Base-by-base conservation (phyloP, 1,140 invertebrate genomes). In the Rhagoletis pomonella region DNA sequence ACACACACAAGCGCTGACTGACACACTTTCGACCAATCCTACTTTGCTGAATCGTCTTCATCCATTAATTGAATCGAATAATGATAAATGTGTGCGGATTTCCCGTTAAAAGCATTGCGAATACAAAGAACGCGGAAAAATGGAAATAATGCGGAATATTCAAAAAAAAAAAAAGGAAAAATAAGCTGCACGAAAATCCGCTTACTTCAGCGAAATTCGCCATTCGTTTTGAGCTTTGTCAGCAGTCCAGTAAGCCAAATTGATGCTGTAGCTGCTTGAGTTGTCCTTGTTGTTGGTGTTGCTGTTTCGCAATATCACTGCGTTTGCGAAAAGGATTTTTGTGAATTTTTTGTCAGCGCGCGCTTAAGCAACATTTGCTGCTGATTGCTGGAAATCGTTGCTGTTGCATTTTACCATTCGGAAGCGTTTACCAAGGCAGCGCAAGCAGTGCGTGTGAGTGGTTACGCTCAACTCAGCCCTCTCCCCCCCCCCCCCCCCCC, bases 11-110 rank as follows among this genome's bases (percentile, higher is more conserved):
- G 10, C 42, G 60, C 60, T 44, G 44, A 44, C 5, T 44, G 39
- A 55, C 9, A 55, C 9, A 47, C 42, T 73, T 44, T 73, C 67
- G 17, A 73, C 39, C 67, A 47, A 47, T 47, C 39, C 67, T 14
- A 47, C 42, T 67, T 1, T 39, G 64, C 64, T 64, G 64, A 0
- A 29, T 39, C 39, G 65, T 73, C 39, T 14, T 73, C 73, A 81
- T 19, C 73, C 73, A 81, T 81, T 81, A 81, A 81, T 81, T 81
- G 47, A 81, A 81, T 81, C 73, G 73, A 81, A 81, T 81, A 81
- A 81, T 81, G 73, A 81, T 81, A 81, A 81, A 81, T 81, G 73
- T 81, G 73, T 58, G 50, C 73, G 73, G 47, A 58, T 81, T 81
- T 81, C 47, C 47, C 73, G 55, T 81, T 81, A 81, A 81, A 81